These are phyloP conservation scores for Canis aureus DNA, from an alignment of 2,113 vertebrate species.

Conservation along the genomic window DNA sequence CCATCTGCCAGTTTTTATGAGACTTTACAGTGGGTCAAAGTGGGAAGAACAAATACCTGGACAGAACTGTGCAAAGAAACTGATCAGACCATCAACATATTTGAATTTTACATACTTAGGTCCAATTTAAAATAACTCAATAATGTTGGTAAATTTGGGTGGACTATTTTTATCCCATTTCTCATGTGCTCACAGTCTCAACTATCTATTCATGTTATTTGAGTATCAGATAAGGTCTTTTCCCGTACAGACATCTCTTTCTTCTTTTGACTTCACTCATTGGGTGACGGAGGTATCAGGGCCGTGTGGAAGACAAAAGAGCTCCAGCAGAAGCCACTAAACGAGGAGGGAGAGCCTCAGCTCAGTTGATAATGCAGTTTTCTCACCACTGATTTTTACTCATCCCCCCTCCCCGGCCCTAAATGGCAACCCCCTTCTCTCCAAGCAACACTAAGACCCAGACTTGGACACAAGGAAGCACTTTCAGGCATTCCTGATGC, in stretches of 20 bases:
- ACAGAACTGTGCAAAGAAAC: slow-evolving; percentile 24
- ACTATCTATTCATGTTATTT: background rate
- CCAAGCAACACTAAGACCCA: background rate
- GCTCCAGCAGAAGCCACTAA: background rate
- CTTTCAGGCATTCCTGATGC: slow-evolving; percentile 71
- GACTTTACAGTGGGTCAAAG: background rate
- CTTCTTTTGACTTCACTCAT: background rate
- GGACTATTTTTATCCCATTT: background rate
- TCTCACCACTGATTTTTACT: background rate
- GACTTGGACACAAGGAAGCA: slow-evolving; percentile 71
- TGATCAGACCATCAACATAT: background rate
- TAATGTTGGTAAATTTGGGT: background rate
- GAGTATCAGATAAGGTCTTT: background rate
- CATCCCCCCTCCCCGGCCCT: background rate
- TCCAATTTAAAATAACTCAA: slow-evolving; percentile 39
- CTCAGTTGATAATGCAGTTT: background rate
- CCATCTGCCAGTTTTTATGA: background rate
- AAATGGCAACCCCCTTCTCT: background rate
- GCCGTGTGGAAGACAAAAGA: background rate
- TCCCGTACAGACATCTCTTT: background rate
- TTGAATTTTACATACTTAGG: background rate
- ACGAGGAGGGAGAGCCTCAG: background rate
- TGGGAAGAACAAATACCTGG: background rate
- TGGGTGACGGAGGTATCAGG: background rate
- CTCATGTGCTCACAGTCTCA: background rate